A percentile compares a stretch with the other conserved stretches of the same genome.
Evolutionary conservation across 2,888 invertebrate genomes (phyloP).

Genomic region (Folsomia manolachei): DNA sequence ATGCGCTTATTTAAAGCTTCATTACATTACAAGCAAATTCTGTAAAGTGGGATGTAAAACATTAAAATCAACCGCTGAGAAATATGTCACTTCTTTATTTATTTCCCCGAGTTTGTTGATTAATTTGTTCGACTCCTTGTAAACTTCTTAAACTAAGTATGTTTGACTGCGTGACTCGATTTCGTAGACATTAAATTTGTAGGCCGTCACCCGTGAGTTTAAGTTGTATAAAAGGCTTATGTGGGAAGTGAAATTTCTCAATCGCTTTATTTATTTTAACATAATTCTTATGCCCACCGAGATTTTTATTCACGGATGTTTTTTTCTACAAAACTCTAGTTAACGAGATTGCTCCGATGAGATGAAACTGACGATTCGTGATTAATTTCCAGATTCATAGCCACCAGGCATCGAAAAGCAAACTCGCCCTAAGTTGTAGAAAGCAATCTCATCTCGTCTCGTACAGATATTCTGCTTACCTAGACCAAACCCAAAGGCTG

Average conservation of each 20-base stretch:
- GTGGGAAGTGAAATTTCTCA: too few species aligned
- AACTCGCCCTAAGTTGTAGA: neutral
- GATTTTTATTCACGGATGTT: too few species aligned
- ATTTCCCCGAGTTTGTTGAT: too few species aligned
- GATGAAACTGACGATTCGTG: neutral
- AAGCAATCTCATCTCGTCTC: neutral
- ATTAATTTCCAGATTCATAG: neutral
- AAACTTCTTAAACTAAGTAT: too few species aligned
- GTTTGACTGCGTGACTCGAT: too few species aligned
- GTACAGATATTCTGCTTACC: neutral
- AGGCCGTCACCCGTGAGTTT: too few species aligned
- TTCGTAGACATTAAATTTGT: too few species aligned
- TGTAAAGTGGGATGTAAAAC: neutral
- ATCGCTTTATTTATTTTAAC: too few species aligned
- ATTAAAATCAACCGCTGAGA: neutral
- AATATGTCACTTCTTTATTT: neutral
- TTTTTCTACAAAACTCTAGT: neutral
- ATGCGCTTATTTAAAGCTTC: neutral
- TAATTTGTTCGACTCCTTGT: too few species aligned
- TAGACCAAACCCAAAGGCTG: neutral
- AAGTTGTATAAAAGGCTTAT: too few species aligned
- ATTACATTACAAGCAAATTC: conserved; percentile 1
- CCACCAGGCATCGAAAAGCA: neutral
- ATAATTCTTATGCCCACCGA: too few species aligned
- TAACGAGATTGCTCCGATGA: neutral